phyloP scores from a whole-genome alignment of 2,888 invertebrate genomes.

The Agelastica alni region DNA sequence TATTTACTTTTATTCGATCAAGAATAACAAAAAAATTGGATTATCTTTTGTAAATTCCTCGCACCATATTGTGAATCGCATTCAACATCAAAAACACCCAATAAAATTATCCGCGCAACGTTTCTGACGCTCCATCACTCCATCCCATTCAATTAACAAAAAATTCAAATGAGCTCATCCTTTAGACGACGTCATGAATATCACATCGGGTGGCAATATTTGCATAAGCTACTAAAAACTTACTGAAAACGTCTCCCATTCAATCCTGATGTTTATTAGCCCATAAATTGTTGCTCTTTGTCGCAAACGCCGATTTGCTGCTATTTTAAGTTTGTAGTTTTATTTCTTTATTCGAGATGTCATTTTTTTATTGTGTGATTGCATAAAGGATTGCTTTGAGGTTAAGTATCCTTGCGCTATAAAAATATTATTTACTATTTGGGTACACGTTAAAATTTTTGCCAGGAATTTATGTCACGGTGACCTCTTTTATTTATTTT shows the following conservation, averaged over 20 bases:
- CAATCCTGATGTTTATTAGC: constrained; percentile 2
- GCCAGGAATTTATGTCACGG: too few species aligned
- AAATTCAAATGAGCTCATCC: neutral
- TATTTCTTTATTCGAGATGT: constrained; percentile 2
- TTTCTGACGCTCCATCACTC: constrained; percentile 2
- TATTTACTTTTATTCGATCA: too few species aligned
- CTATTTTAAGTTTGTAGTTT: constrained; percentile 4
- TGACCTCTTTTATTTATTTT: too few species aligned
- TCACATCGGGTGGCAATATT: constrained; percentile 19
- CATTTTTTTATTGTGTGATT: neutral
- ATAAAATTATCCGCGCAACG: neutral
- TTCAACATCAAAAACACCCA: too few species aligned
- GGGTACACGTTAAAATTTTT: too few species aligned
- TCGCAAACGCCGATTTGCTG: neutral
- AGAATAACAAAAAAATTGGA: too few species aligned
- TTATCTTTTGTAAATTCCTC: too few species aligned
- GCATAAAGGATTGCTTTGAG: neutral
- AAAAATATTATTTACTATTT: too few species aligned
- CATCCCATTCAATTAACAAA: neutral
- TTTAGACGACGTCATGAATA: neutral
- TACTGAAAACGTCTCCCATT: constrained; percentile 1
- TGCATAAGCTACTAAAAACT: constrained; percentile 19
- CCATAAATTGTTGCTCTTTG: constrained; percentile 6
- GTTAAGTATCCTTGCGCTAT: neutral
- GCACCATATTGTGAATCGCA: too few species aligned